phyloP scores from a whole-genome alignment of 2,888 invertebrate genomes.

The Rutpela maculata region DNA sequence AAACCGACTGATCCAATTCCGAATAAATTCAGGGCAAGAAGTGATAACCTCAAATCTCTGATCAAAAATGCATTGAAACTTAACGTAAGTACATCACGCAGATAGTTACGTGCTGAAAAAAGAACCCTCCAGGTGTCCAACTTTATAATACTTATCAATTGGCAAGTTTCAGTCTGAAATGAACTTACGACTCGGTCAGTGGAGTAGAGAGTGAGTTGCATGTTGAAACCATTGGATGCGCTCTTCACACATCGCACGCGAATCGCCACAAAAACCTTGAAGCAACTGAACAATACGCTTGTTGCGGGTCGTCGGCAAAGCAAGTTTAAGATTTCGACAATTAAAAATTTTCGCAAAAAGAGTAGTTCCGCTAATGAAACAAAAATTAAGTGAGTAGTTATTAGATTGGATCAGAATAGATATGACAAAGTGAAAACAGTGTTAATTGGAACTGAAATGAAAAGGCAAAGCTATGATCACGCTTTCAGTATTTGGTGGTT shows the following conservation, averaged over 20 bases:
- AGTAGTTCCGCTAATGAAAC: not conserved
- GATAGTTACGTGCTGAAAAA: slow-evolving; percentile 23
- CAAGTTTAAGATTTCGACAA: not conserved
- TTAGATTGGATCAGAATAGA: not conserved
- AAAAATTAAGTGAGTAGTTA: not conserved
- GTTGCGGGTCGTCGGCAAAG: slow-evolving; percentile 20
- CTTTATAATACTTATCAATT: slow-evolving; percentile 35
- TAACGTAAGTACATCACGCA: not conserved
- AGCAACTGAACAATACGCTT: slow-evolving; percentile 15
- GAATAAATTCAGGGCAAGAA: slow-evolving; percentile 12
- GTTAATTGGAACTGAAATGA: slow-evolving; percentile 30
- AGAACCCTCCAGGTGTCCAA: slow-evolving; percentile 19
- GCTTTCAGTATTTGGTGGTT: slow-evolving; percentile 27
- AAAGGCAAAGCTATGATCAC: not conserved
- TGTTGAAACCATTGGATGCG: not conserved
- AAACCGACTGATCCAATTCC: not conserved
- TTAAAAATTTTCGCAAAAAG: not conserved
- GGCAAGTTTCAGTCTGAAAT: slow-evolving; percentile 48
- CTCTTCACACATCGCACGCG: slow-evolving; percentile 34
- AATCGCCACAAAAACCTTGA: slow-evolving; percentile 25
- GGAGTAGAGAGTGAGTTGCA: slow-evolving; percentile 67
- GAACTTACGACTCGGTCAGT: slow-evolving; percentile 64
- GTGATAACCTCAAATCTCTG: slow-evolving; percentile 13
- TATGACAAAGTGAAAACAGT: slow-evolving; percentile 21
- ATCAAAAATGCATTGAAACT: not conserved